Evolutionary conservation across 2,888 invertebrate species (phyloP).

Genomic region (Anthoptus insignis): DNA sequence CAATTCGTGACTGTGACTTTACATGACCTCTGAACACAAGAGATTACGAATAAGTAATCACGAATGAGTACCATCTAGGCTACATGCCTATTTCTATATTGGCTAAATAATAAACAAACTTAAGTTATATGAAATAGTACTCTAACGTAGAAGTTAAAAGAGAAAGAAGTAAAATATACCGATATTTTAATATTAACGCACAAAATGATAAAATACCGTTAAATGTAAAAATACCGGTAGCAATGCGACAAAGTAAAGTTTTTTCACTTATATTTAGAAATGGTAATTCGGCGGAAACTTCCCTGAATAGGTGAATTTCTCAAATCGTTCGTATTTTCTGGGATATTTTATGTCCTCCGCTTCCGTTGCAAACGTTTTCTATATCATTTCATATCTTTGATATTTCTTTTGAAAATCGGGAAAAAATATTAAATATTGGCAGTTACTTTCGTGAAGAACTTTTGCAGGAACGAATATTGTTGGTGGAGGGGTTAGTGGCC

Average conservation of each 20-base stretch:
- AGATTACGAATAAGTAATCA: no score
- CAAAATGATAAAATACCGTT: not conserved
- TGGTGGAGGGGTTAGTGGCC: no score
- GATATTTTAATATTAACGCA: not conserved
- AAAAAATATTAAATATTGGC: not conserved
- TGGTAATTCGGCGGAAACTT: constrained; percentile 25
- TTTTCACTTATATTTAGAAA: constrained; percentile 24
- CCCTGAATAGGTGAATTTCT: constrained; percentile 28
- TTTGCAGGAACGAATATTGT: not conserved
- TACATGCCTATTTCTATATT: no score
- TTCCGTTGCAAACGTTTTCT: constrained; percentile 13
- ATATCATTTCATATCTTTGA: constrained; percentile 12
- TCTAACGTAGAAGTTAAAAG: no score
- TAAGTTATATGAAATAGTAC: no score
- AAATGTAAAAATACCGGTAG: not conserved
- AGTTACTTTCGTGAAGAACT: not conserved
- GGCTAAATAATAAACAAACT: no score
- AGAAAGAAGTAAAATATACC: no score
- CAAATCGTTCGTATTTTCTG: constrained; percentile 32
- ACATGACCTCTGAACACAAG: no score
- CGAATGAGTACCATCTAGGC: no score
- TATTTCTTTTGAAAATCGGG: constrained; percentile 13
- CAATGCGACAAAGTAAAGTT: constrained; percentile 14
- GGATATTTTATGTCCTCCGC: constrained; percentile 23
- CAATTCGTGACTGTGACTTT: no score